Conservation (phyloP, 2,888 invertebrate genomes). For the Parnassius mnemosyne region DNA sequence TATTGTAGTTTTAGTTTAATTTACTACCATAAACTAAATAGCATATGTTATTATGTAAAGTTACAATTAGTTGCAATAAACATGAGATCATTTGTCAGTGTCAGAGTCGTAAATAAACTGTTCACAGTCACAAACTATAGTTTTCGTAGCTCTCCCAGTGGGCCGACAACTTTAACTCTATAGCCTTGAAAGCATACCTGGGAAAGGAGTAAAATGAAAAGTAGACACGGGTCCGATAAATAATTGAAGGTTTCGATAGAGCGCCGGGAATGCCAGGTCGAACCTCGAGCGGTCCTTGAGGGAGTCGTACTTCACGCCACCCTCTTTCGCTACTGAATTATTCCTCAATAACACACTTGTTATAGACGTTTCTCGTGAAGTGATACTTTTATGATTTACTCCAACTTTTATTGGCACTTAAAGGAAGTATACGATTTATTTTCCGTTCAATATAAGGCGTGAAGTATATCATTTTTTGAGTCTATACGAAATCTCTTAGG, state of each 20-base stretch:
- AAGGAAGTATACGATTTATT: constrained; percentile 80
- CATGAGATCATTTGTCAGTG: neutral
- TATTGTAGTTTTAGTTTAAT: too few relatives aligned
- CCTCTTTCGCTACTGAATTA: constrained; percentile 76
- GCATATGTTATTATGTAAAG: too few relatives aligned
- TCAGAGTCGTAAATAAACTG: constrained; percentile 34
- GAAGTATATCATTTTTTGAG: constrained; percentile 77
- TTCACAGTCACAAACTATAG: constrained; percentile 52
- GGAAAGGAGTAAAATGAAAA: constrained; percentile 78
- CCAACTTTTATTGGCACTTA: constrained; percentile 81
- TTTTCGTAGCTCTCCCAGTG: constrained; percentile 64
- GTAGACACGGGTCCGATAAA: constrained; percentile 80
- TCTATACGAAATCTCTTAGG: constrained; percentile 60
- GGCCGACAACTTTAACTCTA: constrained; percentile 69
- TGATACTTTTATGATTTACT: constrained; percentile 81
- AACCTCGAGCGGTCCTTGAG: constrained; percentile 60
- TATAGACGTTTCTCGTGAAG: constrained; percentile 77
- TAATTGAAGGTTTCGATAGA: constrained; percentile 79
- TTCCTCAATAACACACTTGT: constrained; percentile 80
- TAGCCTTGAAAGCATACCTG: constrained; percentile 60
- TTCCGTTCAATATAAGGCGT: constrained; percentile 76
- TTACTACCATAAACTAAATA: too few relatives aligned
- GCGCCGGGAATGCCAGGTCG: constrained; percentile 73
- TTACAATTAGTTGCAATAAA: neutral
- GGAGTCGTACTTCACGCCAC: constrained; percentile 75